Evolutionary conservation across 2,888 invertebrate genomes (phyloP).

Genomic region (Tuta absoluta): DNA sequence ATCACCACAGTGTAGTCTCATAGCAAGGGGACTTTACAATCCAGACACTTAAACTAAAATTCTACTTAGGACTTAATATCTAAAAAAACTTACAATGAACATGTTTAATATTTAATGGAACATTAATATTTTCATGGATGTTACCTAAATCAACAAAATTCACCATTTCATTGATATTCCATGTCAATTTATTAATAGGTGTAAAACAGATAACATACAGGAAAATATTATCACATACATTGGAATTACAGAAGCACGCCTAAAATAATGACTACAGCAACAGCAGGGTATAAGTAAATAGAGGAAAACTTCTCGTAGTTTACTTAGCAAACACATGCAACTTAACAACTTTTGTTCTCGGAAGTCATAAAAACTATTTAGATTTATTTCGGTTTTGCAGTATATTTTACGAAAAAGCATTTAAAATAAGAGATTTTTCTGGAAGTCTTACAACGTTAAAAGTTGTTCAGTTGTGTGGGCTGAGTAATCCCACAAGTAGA

Average conservation of each 20-base stretch:
- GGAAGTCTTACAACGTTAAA: too few relatives aligned
- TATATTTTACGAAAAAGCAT: too few relatives aligned
- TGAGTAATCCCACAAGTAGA: too few relatives aligned
- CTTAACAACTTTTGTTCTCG: too few relatives aligned
- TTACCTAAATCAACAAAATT: not conserved
- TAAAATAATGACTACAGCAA: constrained; percentile 9
- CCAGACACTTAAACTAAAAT: constrained; percentile 18
- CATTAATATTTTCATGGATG: not conserved
- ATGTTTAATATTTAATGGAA: not conserved
- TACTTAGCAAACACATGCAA: too few relatives aligned
- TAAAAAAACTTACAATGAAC: constrained; percentile 12
- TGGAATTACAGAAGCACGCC: constrained; percentile 11
- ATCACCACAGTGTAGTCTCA: constrained; percentile 45
- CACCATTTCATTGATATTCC: not conserved
- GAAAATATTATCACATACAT: not conserved
- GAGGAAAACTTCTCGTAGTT: too few relatives aligned
- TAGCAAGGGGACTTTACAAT: constrained; percentile 41
- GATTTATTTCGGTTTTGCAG: too few relatives aligned
- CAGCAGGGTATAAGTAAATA: too few relatives aligned
- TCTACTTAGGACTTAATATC: constrained; percentile 3
- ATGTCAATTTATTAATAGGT: not conserved
- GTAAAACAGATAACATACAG: not conserved
- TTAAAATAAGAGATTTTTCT: too few relatives aligned
- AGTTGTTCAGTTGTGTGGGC: too few relatives aligned
- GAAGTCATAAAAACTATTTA: too few relatives aligned